phyloP scores from a whole-genome alignment of 2,113 vertebrate genomes.

The Paedocypris sp. region DNA sequence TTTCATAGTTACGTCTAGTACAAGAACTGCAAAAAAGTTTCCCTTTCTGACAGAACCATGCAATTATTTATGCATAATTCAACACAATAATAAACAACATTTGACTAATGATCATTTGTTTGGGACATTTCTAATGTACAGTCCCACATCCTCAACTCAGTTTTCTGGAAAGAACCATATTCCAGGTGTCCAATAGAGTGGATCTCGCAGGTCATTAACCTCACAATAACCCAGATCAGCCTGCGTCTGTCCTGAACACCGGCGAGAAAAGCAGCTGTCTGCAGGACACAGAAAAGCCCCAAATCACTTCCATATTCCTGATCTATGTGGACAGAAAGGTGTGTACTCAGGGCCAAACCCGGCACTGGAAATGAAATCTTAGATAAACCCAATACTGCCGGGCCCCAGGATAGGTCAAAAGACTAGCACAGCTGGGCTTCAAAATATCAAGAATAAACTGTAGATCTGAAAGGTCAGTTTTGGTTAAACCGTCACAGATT shows the following conservation, averaged over 20 bases:
- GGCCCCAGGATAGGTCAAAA: conserved; percentile 21
- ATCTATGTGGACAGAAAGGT: conserved; percentile 21
- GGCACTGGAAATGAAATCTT: conserved; percentile 41
- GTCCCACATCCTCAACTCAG: no score
- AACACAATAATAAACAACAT: no score
- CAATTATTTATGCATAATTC: no score
- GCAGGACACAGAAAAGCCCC: conserved; percentile 1
- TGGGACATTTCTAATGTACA: no score
- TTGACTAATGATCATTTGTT: background rate
- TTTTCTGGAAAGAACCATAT: no score
- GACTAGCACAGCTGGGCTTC: conserved; percentile 25
- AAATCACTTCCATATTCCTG: conserved; percentile 19
- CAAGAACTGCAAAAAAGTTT: no score
- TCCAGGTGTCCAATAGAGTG: conserved; percentile 23
- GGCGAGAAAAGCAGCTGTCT: background rate
- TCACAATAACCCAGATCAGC: conserved; percentile 10
- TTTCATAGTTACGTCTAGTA: no score
- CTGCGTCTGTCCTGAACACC: background rate
- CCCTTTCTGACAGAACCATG: no score
- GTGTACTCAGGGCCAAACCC: conserved; percentile 22
- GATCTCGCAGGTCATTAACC: conserved; percentile 31
- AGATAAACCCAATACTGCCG: conserved; percentile 30
- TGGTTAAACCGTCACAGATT: no score
- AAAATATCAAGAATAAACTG: background rate
- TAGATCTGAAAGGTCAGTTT: background rate